Percentiles rank a stretch among this genome's conserved stretches.
phyloP scores from a whole-genome alignment of 64 coral and sea anemone species.

The Montipora efflorescens region DNA sequence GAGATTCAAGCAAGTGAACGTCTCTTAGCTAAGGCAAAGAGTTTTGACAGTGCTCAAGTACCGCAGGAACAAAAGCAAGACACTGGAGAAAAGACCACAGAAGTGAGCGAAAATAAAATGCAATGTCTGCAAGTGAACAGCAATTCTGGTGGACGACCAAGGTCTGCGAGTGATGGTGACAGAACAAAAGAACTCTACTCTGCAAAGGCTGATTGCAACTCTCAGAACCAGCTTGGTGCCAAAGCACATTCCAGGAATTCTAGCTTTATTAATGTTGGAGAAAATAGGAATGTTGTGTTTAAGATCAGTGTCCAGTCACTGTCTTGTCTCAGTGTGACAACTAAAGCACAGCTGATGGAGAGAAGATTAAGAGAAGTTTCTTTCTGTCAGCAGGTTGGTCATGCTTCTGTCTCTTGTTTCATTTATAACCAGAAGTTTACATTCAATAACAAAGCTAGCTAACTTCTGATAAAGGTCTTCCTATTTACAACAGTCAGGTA shows the following conservation, averaged over 20 bases:
- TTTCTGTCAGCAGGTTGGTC: constrained; percentile 96
- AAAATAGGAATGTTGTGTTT: constrained; percentile 79
- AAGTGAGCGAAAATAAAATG: neutral
- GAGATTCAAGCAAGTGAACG: neutral
- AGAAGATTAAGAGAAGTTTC: constrained; percentile 91
- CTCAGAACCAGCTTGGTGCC: constrained; percentile 6
- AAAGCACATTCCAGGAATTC: constrained; percentile 68
- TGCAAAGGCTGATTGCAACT: neutral
- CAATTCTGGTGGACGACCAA: constrained; percentile 63
- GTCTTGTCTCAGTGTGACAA: constrained; percentile 42
- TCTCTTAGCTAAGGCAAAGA: neutral
- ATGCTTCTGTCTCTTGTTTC: neutral
- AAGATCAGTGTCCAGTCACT: constrained; percentile 66
- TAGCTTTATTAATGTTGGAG: constrained; percentile 60
- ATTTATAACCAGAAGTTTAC: no score
- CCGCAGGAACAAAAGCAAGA: neutral
- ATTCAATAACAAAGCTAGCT: no score
- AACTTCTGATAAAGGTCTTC: no score
- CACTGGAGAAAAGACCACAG: neutral
- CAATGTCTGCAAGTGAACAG: neutral
- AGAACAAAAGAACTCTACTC: constrained; percentile 44
- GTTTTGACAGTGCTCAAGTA: constrained; percentile 19
- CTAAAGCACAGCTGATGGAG: constrained; percentile 75
- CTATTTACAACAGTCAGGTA: no score
- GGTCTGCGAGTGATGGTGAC: constrained; percentile 94